Percentiles rank a stretch among this genome's conserved stretches.
Conservation (phyloP, 2,888 invertebrate species). For the Mechanitis mazaeus region DNA sequence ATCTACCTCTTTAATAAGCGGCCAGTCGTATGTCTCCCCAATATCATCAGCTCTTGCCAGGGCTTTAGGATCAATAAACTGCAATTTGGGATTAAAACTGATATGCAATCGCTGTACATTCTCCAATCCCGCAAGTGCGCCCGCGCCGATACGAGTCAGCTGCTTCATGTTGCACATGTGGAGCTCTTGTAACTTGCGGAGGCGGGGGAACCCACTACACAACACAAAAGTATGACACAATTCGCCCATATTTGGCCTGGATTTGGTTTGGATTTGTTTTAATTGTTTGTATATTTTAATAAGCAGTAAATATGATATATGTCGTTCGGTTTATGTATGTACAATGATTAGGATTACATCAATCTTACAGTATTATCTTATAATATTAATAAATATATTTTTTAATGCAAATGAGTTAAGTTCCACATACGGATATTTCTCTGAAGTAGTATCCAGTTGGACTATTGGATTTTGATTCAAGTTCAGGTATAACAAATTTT, state of each 20-base stretch:
- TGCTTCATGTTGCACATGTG: slow-evolving; percentile 82
- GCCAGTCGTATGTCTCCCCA: slow-evolving; percentile 77
- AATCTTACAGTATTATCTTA: no score
- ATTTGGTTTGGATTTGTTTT: no score
- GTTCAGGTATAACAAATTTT: slow-evolving; percentile 77
- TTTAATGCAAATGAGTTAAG: neutral
- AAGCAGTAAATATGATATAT: neutral
- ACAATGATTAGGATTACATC: no score
- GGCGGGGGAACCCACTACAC: slow-evolving; percentile 79
- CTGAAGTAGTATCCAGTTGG: slow-evolving; percentile 62
- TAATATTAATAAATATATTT: no score
- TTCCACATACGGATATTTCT: slow-evolving; percentile 54
- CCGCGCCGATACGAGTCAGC: slow-evolving; percentile 76
- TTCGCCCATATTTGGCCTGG: no score
- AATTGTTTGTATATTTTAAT: neutral
- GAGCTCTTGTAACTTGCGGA: slow-evolving; percentile 78
- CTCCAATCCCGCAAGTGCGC: slow-evolving; percentile 54
- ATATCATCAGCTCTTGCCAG: slow-evolving; percentile 72
- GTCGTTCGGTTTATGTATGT: no score
- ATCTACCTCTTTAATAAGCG: slow-evolving; percentile 78
- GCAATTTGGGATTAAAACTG: slow-evolving; percentile 79
- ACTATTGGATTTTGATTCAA: slow-evolving; percentile 83
- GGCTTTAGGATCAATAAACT: slow-evolving; percentile 77
- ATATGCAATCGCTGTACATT: slow-evolving; percentile 77
- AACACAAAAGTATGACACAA: no score